Conservation (phyloP, 2,113 vertebrate species). For the Polyodon spathula region DNA sequence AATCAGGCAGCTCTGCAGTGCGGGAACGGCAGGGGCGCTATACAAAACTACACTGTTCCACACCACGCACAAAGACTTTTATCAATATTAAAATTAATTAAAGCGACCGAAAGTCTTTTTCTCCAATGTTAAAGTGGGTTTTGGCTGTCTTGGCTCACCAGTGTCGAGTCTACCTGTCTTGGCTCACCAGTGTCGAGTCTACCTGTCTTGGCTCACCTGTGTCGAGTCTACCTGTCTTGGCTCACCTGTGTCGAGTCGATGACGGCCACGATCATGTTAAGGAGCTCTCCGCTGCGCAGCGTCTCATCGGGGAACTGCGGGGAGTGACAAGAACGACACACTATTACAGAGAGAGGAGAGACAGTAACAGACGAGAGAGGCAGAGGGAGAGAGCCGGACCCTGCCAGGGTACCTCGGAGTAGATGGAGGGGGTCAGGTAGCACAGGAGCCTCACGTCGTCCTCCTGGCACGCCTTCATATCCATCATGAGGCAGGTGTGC, state of each 20-base stretch:
- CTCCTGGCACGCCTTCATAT: constrained; percentile 97
- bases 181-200: constrained; percentile 81
- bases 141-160: too few relatives aligned
- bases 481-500: constrained; percentile 96
- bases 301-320: constrained; percentile 89
- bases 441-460: constrained; percentile 86
- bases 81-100: too few relatives aligned
- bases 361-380: background rate
- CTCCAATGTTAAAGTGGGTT: too few relatives aligned
- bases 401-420: constrained; percentile 53
- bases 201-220: constrained; percentile 71
- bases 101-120: too few relatives aligned
- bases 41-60: too few relatives aligned
- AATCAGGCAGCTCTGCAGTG: too few relatives aligned
- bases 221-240: constrained; percentile 80
- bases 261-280: constrained; percentile 96
- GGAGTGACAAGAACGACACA: background rate
- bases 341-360: background rate
- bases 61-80: too few relatives aligned
- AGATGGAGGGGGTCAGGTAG: constrained; percentile 91
- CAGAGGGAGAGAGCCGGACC: background rate
- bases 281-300: constrained; percentile 80
- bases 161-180: constrained; percentile 78
- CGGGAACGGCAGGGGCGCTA: too few relatives aligned
- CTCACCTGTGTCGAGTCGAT: constrained; percentile 83